Base-by-base conservation (phyloP, 2,888 invertebrate genomes). In the Ornithoptera priamus region DNA sequence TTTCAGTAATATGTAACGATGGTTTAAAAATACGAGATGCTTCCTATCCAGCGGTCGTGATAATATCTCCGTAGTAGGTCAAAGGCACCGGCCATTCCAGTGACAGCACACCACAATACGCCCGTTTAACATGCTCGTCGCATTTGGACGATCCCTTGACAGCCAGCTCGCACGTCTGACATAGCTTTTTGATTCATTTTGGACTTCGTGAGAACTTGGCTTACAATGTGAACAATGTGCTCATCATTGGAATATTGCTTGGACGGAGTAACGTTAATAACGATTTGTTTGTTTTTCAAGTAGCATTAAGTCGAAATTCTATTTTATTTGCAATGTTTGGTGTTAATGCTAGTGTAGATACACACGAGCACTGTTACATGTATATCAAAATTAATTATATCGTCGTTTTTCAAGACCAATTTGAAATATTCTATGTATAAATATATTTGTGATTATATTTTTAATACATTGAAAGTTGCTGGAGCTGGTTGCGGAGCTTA, bases 121-220 rank as follows among this genome's bases (percentile, higher is more conserved):
- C 84, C 86, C 89, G 89, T 91, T 90, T 90, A 90, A 89, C 88
- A 90, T 89, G 91, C 90, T 90, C 87, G 84, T 88, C 90, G 85
- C 85, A 84, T 87, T 88, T 81, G 83, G 87, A 84, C 80, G 82
- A 83, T 83, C 78, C 83, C 85, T 80, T 89, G 91, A 91, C 91
- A 89, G 89, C 85, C 91, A 89, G 89, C 85, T 87, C 81, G 80
- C 80, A 80, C 80, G 81, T 79, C 80, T 77, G 75, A 79, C 76
- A 80, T 73, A 22, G 75, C 76, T 74, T 76, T 78, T 75, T 74
- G 77, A 82, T 81, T 80, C 78, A 80, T 77, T 80, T 78, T 74
- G 75, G 78, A 77, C 65, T 71, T 78, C 75, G 71, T 73, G 72
- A 69, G 73, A 74, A 66, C 65, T 20, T n/a, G 50, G 42, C 18